phyloP scores from a whole-genome alignment of 2,797 vertebrate species.

The Orestias chungarensis region DNA sequence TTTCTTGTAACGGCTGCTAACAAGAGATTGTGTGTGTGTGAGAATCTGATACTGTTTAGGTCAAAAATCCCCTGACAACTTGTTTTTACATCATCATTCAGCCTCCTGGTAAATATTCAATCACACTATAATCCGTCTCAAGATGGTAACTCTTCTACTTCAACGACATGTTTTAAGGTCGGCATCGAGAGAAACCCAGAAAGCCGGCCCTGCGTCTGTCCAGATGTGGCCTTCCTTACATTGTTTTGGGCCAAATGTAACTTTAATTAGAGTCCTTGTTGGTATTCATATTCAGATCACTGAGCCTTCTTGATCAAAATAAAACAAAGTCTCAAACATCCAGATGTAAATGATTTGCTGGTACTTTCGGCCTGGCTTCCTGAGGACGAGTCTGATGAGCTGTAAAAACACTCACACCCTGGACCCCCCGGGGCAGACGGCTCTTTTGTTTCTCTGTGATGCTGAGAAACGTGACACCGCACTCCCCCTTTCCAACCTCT shows the following conservation, averaged over 20 bases:
- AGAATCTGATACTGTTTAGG: neutral
- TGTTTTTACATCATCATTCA: neutral
- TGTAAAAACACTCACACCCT: slow-evolving; percentile 58
- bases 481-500: slow-evolving; percentile 62
- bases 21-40: neutral
- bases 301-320: neutral
- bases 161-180: neutral
- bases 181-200: neutral
- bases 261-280: neutral
- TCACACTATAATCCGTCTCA: neutral
- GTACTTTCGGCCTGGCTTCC: slow-evolving; percentile 18
- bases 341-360: slow-evolving; percentile 11
- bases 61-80: neutral
- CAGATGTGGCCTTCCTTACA: slow-evolving; percentile 1
- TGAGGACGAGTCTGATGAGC: slow-evolving; percentile 53
- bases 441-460: slow-evolving; percentile 67
- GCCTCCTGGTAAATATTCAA: neutral
- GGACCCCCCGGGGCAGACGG: slow-evolving; percentile 56
- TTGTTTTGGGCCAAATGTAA: neutral
- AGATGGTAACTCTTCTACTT: neutral
- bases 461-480: slow-evolving; percentile 71
- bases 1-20: neutral
- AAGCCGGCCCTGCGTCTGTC: slow-evolving; percentile 1
- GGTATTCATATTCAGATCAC: neutral
- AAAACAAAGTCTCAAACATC: neutral